These are phyloP conservation scores for Apus apus DNA, from an alignment of 2,113 vertebrate species.

Conservation along the genomic window DNA sequence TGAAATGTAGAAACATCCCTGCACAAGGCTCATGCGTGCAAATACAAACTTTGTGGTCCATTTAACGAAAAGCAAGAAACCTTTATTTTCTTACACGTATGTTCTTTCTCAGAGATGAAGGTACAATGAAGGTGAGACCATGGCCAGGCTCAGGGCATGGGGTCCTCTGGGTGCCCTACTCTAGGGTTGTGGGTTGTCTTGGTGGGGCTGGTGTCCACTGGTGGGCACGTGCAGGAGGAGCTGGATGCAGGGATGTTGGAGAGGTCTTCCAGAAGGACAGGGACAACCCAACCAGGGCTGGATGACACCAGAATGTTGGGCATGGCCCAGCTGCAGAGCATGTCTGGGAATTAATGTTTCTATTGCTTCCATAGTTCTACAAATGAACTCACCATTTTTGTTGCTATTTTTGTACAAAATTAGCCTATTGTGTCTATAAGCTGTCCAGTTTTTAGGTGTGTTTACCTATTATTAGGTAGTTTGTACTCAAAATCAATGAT, in stretches of 20 bases:
- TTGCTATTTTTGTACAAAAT: not conserved
- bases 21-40: not conserved
- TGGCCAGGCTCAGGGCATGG: not conserved
- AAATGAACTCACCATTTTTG: not conserved
- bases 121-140: not conserved
- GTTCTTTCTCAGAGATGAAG: not conserved
- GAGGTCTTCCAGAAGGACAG: not conserved
- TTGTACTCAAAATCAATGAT: not conserved
- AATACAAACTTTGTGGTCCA: not conserved
- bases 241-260: not conserved
- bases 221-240: accelerated
- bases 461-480: not conserved
- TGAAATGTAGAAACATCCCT: not conserved
- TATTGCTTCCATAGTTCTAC: not conserved
- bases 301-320: accelerated
- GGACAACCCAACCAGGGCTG: not conserved
- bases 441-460: not conserved
- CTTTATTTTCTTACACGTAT: accelerated
- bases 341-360: not conserved
- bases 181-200: not conserved
- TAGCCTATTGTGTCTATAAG: not conserved
- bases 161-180: not conserved
- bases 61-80: not conserved
- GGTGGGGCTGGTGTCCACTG: accelerated
- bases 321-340: not conserved